Evolutionary conservation across 53 echinoderm and acorn worm genomes (phyloP).

Genomic region (Temnopleurus reevesii): DNA sequence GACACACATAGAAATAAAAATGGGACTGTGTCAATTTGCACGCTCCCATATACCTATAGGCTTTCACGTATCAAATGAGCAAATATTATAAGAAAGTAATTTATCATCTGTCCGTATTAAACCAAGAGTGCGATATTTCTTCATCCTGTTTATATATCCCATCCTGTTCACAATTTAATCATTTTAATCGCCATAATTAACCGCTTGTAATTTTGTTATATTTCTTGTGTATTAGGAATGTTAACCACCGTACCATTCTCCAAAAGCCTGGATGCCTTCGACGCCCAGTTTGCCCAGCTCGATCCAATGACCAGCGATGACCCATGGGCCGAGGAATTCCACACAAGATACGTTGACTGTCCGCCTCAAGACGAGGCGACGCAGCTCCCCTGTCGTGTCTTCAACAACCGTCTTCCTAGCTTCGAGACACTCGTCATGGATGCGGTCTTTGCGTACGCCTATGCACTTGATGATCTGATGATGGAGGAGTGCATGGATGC

Average conservation of each 20-base stretch:
- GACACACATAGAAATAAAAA: no score
- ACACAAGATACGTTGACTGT: constrained; percentile 62
- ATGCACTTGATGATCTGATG: constrained; percentile 69
- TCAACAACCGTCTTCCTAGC: constrained; percentile 51
- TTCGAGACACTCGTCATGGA: constrained; percentile 92
- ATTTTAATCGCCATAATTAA: no score
- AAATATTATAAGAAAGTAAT: no score
- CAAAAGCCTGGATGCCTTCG: constrained; percentile 67
- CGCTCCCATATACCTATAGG: no score
- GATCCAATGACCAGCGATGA: constrained; percentile 57
- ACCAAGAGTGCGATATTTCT: no score
- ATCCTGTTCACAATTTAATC: no score
- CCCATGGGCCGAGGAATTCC: constrained; percentile 84
- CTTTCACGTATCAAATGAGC: no score
- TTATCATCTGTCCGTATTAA: no score
- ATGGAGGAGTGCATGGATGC: constrained; percentile 52
- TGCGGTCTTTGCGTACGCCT: constrained; percentile 79
- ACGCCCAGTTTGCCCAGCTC: constrained; percentile 52
- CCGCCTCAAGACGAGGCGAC: neutral
- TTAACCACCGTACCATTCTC: constrained; percentile 82
- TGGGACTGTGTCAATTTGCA: no score
- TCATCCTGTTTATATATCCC: no score
- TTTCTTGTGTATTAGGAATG: no score
- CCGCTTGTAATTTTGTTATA: no score
- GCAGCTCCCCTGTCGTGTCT: neutral